Base-by-base conservation (phyloP, 2,888 invertebrate genomes). In the Gymnoscelis rufifasciata region DNA sequence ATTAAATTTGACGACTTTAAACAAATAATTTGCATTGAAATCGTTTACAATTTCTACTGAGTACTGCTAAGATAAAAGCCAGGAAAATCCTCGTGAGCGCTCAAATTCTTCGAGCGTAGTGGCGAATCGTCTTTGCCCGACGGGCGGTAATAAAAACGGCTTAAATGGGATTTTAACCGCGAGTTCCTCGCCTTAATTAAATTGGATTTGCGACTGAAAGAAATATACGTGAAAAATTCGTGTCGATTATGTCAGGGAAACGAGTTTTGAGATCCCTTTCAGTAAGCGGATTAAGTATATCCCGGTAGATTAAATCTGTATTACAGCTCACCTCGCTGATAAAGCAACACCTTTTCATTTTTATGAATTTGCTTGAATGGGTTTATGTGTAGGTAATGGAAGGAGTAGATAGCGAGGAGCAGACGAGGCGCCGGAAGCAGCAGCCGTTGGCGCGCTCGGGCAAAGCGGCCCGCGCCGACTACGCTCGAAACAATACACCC, bases 111-210 rank as follows among this genome's bases (percentile, higher is more conserved):
- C 68, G 75, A 74, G 76, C 83, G 71, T 77, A 73, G 74, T 78
- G 78, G 83, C 78, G 73, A 79, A 79, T 72, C 84, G 80, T 83
- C 87, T 84, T 83, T 80, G 81, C 86, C 78, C 83, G 82, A 68
- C 84, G 80, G 83, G 80, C 77, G 83, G 87, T 86, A 87, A 86
- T 88, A 87, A 87, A 88, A 88, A 87, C 83, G 83, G 86, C 87
- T 88, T 83, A 87, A 83, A 87, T 81, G 83, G 86, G 88, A 87
- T 87, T 87, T 86, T 82, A 84, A 86, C 88, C 86, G 79, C 87
- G 83, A 82, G 83, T 83, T 84, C 79, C 81, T 75, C 78, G 84
- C 84, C 83, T 87, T 88, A 88, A 88, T 88, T 88, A 88, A 87
- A 88, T 87, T 87, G 84, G 86, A 88, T 88, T 84, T 86, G 84